Evolutionary conservation across 2,888 invertebrate species (phyloP).

Genomic region (Polia nebulosa): DNA sequence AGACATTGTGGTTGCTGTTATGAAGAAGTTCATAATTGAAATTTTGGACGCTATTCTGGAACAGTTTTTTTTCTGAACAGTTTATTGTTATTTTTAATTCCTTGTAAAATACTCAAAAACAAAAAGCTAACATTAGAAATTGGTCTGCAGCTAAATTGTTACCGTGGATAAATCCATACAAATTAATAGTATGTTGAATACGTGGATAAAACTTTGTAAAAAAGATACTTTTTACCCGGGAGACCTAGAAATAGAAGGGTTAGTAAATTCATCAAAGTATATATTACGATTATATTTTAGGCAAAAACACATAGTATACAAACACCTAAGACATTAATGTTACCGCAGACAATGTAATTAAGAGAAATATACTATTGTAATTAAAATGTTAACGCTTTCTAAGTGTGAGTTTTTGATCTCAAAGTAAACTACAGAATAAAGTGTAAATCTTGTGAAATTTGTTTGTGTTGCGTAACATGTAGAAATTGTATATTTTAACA

Average conservation of each 20-base stretch:
- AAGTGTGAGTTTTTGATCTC: conserved; percentile 83
- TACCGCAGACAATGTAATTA: conserved; percentile 46
- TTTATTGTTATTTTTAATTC: conserved; percentile 11
- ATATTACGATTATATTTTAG: conserved; percentile 2
- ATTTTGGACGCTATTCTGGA: not conserved
- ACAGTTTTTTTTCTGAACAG: not conserved
- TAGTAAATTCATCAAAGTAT: conserved; percentile 5
- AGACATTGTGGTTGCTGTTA: conserved; percentile 2
- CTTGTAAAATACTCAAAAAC: conserved; percentile 25
- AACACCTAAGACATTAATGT: conserved; percentile 25
- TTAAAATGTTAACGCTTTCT: conserved; percentile 70
- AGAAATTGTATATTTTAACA: not conserved
- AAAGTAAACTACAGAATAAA: conserved; percentile 68
- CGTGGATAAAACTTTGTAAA: not conserved
- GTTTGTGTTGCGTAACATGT: conserved; percentile 46
- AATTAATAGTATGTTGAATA: not conserved
- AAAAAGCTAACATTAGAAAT: not conserved
- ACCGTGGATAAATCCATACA: not conserved
- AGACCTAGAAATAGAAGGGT: not conserved
- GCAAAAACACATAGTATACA: conserved; percentile 47
- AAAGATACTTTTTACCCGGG: not conserved
- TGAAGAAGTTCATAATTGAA: conserved; percentile 5
- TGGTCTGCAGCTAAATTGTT: conserved; percentile 1
- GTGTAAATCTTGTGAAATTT: conserved; percentile 48
- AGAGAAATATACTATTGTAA: conserved; percentile 32